Conservation (phyloP, 2,888 invertebrate genomes). For the Andrena praecox region DNA sequence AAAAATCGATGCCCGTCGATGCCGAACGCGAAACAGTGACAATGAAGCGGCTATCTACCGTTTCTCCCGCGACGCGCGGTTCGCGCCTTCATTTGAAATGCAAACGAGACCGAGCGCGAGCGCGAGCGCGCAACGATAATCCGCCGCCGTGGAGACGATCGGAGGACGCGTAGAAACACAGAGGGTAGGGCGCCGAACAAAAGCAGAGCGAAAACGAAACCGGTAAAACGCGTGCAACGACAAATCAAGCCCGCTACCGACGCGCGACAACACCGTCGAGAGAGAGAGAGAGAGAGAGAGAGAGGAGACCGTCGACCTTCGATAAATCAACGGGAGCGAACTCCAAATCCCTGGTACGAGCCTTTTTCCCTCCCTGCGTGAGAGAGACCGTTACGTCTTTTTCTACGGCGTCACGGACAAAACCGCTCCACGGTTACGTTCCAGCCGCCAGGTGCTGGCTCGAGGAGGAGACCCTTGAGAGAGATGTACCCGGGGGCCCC, state of each 20-base stretch:
- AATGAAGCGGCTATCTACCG: background rate
- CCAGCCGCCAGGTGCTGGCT: constrained; percentile 3
- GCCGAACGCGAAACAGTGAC: background rate
- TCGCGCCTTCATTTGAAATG: background rate
- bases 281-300: too few relatives aligned
- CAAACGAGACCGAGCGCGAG: background rate
- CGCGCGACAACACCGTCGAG: background rate
- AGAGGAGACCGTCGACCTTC: constrained; percentile 23
- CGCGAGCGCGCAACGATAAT: background rate
- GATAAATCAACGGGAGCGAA: constrained; percentile 35
- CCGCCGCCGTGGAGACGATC: constrained; percentile 1
- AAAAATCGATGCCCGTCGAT: constrained; percentile 17
- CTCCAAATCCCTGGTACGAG: constrained; percentile 36
- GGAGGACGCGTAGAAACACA: background rate
- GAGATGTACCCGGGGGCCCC: too few relatives aligned
- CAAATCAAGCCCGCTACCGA: constrained; percentile 19
- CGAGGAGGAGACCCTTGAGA: too few relatives aligned
- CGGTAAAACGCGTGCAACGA: constrained; percentile 19
- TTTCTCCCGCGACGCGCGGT: background rate
- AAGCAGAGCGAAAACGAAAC: constrained; percentile 10
- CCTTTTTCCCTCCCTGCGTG: constrained; percentile 30
- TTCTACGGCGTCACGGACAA: background rate
- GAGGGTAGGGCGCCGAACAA: background rate
- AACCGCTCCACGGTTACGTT: background rate
- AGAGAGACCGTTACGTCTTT: constrained; percentile 50